phyloP scores from a whole-genome alignment of 2,797 vertebrate genomes.

The Brachymystax lenok region DNA sequence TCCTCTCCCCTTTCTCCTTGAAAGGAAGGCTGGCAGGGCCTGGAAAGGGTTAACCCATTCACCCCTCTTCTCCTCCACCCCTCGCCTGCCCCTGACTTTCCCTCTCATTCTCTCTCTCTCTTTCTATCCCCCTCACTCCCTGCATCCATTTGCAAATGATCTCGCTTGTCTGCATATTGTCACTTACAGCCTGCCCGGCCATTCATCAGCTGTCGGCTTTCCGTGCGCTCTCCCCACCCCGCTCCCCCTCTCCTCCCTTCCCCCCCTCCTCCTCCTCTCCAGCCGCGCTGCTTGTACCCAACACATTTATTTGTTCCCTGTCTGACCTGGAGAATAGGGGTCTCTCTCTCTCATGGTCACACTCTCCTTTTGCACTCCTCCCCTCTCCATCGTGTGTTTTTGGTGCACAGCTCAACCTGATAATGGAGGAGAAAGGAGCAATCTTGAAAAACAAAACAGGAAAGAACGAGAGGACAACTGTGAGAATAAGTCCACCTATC shows the following conservation, averaged over 20 bases:
- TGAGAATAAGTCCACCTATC: neutral
- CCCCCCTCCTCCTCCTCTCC: neutral
- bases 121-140: slow-evolving; percentile 55
- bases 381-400: slow-evolving; percentile 50
- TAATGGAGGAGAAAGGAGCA: slow-evolving; percentile 33
- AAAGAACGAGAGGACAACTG: slow-evolving; percentile 3
- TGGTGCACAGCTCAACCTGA: slow-evolving; percentile 55
- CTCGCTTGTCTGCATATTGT: slow-evolving; percentile 94
- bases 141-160: slow-evolving; percentile 89
- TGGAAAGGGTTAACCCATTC: slow-evolving; percentile 65
- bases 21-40: slow-evolving; percentile 52
- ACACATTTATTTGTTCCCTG: slow-evolving; percentile 86
- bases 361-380: slow-evolving; percentile 17
- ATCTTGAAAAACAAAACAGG: neutral
- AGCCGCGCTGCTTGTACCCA: slow-evolving; percentile 74
- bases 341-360: slow-evolving; percentile 44
- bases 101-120: slow-evolving; percentile 1
- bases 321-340: slow-evolving; percentile 84
- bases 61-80: neutral
- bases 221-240: slow-evolving; percentile 23
- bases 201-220: slow-evolving; percentile 87
- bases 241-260: neutral
- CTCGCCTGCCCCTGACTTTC: slow-evolving; percentile 47
- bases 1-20: slow-evolving; percentile 42
- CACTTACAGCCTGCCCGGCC: slow-evolving; percentile 82